Base-by-base conservation (phyloP, 1,140 invertebrate genomes). In the Zelostemma sp. region DNA sequence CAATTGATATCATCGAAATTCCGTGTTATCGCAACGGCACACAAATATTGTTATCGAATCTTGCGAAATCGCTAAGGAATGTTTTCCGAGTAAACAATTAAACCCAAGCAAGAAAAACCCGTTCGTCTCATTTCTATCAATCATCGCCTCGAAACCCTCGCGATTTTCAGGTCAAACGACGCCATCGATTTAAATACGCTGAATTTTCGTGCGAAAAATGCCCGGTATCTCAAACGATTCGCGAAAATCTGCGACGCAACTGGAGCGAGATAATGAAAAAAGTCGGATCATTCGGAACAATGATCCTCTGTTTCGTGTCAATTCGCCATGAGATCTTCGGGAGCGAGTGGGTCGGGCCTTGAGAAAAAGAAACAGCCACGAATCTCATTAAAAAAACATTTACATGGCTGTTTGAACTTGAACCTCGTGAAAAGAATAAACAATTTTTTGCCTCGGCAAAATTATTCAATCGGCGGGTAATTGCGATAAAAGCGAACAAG, bases 41-140 rank as follows among this genome's bases (percentile, higher is more conserved):
- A 38, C 14, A 38, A 38, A 38, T 38, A 38, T 38, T 38, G 9
- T 38, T 12, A 12, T 38, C 9, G 14, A 38, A 38, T n/a, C 35
- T 38, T 38, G 35, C 35, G 35, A 38, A 38, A 38, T 38, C 2
- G 9, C 14, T 11, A 38, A 43, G 15, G 40, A 43, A 43, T 43
- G 40, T 43, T 6, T 43, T 43, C 40, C 14, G 40, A 14, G 11
- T 43, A 43, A 43, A 43, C 35, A 43, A 43, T 43, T 15, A 16
- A 15, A 28, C 8, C 14, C 11, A 17, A 43, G 40, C 14, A 17
- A 16, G 40, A 16, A 16, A 16, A 43, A 43, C 40, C 40, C 1
- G 40, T 15, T 43, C 15, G 11, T 38, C 35, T 11, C 5, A 6
- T 31, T 38, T 4, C 35, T 38, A 38, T n/a, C 35, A 38, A 38